Evolutionary conservation across 2,113 vertebrate genomes (phyloP).

Genomic region (Eleginops maclovinus): DNA sequence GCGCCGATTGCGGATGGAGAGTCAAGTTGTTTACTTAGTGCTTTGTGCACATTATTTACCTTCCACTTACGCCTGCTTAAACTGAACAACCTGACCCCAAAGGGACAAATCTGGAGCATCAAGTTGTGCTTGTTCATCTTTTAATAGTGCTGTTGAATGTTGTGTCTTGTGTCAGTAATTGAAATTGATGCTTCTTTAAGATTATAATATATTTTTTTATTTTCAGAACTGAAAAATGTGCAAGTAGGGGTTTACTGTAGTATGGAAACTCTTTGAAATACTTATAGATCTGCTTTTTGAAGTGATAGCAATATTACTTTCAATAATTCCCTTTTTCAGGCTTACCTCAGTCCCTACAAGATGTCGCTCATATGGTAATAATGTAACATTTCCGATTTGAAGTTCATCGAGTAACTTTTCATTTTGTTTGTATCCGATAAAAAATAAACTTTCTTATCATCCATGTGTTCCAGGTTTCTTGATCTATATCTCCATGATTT

Average conservation of each 20-base stretch:
- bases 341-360: neutral
- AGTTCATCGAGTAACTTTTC: neutral
- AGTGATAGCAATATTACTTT: neutral
- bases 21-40: slow-evolving; percentile 54
- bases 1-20: slow-evolving; percentile 30
- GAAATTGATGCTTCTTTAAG: neutral
- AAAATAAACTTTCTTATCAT: neutral
- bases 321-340: neutral
- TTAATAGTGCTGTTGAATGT: neutral
- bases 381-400: neutral
- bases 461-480: neutral
- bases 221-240: neutral
- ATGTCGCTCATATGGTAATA: neutral
- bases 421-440: neutral
- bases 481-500: slow-evolving; percentile 10
- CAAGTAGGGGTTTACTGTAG: neutral
- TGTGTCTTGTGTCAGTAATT: neutral
- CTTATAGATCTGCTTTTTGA: neutral
- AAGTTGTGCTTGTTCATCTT: slow-evolving; percentile 7
- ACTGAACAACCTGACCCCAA: slow-evolving; percentile 20
- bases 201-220: neutral
- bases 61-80: slow-evolving; percentile 28
- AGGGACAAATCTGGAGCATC: slow-evolving; percentile 30
- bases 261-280: neutral
- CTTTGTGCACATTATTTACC: slow-evolving; percentile 45